phyloP scores from a whole-genome alignment of 2,797 vertebrate genomes.

The Prionace glauca region DNA sequence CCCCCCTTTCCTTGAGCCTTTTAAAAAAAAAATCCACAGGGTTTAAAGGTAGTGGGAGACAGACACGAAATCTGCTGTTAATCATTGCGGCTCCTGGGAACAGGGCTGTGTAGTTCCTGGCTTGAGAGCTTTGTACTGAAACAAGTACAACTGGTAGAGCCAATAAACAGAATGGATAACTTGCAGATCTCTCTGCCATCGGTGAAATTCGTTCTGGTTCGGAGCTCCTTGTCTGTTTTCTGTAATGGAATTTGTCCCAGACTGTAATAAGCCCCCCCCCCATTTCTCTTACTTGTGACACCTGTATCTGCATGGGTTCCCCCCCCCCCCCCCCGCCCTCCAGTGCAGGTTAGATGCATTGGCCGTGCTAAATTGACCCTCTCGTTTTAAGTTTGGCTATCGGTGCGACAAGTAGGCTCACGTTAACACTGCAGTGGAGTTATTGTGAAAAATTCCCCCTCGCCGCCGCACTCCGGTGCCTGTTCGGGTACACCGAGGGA shows the following conservation, averaged over 20 bases:
- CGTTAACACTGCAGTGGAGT: too few species aligned
- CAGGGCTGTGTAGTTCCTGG: neutral
- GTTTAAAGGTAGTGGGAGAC: neutral
- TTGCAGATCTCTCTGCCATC: neutral
- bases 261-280: neutral
- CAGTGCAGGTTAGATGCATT: too few species aligned
- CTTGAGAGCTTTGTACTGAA: neutral
- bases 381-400: too few species aligned
- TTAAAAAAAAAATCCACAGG: neutral
- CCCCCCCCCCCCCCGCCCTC: too few species aligned
- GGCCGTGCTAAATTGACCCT: too few species aligned
- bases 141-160: neutral
- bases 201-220: neutral
- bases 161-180: neutral
- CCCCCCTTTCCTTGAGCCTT: too few species aligned
- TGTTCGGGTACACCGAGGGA: too few species aligned
- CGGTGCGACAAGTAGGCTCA: too few species aligned
- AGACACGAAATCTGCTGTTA: neutral
- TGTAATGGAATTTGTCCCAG: neutral
- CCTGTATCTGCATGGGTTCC: too few species aligned
- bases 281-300: too few species aligned
- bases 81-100: neutral
- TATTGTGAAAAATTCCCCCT: too few species aligned
- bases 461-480: too few species aligned
- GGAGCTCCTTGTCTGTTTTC: neutral